Conservation (phyloP, 1,140 invertebrate genomes). For the Metopolophium dirhodum region DNA sequence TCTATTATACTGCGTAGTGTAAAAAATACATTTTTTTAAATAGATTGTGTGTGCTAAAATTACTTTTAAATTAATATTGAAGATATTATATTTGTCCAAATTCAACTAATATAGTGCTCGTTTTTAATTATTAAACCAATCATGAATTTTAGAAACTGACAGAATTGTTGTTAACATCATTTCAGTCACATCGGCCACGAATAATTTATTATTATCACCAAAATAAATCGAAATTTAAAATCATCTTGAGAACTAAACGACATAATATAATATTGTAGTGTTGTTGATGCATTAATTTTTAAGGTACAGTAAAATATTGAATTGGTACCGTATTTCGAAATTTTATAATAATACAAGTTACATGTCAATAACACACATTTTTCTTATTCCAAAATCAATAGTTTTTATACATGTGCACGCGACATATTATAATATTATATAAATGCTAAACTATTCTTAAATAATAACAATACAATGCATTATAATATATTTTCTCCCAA, state of each 20-base stretch:
- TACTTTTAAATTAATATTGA: not conserved
- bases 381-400: slow-evolving; percentile 5
- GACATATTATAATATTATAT: slow-evolving; percentile 11
- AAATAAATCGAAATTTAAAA: not conserved
- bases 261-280: not conserved
- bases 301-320: not conserved
- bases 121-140: not conserved
- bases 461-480: not conserved
- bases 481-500: not conserved
- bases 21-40: not conserved
- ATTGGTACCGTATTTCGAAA: not conserved
- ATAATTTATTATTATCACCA: not conserved
- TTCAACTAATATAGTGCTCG: not conserved
- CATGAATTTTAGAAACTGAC: not conserved
- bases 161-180: not conserved
- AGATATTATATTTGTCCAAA: not conserved
- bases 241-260: not conserved
- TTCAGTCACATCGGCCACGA: not conserved
- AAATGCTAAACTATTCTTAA: not conserved
- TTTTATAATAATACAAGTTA: not conserved
- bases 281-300: not conserved
- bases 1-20: not conserved
- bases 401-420: not conserved
- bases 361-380: slow-evolving; percentile 6
- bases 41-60: not conserved